phyloP scores from a whole-genome alignment of 2,797 vertebrate genomes.

The Acanthopagrus latus region DNA sequence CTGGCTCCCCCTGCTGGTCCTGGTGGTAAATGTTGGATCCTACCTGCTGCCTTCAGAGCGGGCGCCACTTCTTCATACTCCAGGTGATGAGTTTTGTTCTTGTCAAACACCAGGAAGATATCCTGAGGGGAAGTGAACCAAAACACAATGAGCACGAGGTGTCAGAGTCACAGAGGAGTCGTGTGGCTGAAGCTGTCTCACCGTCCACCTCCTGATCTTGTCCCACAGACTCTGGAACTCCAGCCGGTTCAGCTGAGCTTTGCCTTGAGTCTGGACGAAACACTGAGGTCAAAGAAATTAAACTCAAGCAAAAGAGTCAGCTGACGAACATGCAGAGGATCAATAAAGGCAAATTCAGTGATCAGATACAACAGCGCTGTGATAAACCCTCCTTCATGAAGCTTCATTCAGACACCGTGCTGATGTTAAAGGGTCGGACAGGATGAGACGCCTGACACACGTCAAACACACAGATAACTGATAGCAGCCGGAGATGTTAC shows the following conservation, averaged over 20 bases:
- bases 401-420: too few relatives aligned
- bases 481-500: too few relatives aligned
- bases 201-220: conserved; percentile 84
- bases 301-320: background rate
- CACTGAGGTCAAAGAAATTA: conserved; percentile 65
- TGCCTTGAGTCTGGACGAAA: conserved; percentile 76
- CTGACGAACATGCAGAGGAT: background rate
- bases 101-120: conserved; percentile 83
- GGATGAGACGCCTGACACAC: too few relatives aligned
- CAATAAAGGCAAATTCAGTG: too few relatives aligned
- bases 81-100: conserved; percentile 73
- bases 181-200: conserved; percentile 43
- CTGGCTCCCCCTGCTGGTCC: conserved; percentile 57
- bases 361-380: too few relatives aligned
- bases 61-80: conserved; percentile 79
- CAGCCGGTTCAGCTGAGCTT: conserved; percentile 74
- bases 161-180: background rate
- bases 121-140: conserved; percentile 63
- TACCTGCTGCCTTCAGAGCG: conserved; percentile 83
- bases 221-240: conserved; percentile 85
- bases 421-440: too few relatives aligned
- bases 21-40: background rate
- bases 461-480: too few relatives aligned
- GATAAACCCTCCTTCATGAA: too few relatives aligned
- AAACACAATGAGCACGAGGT: background rate